Evolutionary conservation across 2,888 invertebrate genomes (phyloP).

Genomic region (Gisinianus flammeolus): DNA sequence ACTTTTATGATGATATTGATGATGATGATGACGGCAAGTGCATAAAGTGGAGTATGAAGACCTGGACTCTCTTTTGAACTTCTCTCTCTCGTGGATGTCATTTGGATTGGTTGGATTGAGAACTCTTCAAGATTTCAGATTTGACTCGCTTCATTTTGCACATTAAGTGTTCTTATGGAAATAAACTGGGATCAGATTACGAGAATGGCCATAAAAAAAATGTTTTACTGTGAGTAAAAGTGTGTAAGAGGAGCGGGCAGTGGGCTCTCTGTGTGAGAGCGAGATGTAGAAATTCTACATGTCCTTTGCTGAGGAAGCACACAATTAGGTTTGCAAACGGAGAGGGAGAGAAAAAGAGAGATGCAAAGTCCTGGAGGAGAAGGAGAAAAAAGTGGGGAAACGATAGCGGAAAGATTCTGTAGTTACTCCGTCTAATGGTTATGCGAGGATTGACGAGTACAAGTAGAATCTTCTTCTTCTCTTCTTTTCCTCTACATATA

Average conservation of each 20-base stretch:
- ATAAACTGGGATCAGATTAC: background rate
- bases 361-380: background rate
- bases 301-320: background rate
- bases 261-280: too few relatives aligned
- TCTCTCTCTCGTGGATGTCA: too few relatives aligned
- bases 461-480: background rate
- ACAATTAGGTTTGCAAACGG: constrained; percentile 15
- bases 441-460: background rate
- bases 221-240: background rate
- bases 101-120: too few relatives aligned
- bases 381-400: background rate
- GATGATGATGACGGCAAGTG: too few relatives aligned
- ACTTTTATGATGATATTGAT: too few relatives aligned
- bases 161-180: background rate
- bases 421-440: background rate
- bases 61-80: too few relatives aligned
- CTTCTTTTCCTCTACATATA: background rate
- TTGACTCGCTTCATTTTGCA: background rate
- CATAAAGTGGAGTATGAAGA: too few relatives aligned
- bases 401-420: background rate
- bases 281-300: background rate
- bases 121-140: background rate
- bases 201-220: constrained; percentile 2
- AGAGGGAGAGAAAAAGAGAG: background rate
- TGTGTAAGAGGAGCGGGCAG: too few relatives aligned